Base-by-base conservation (phyloP, 1,140 invertebrate species). In the Bradysia coprophila region DNA sequence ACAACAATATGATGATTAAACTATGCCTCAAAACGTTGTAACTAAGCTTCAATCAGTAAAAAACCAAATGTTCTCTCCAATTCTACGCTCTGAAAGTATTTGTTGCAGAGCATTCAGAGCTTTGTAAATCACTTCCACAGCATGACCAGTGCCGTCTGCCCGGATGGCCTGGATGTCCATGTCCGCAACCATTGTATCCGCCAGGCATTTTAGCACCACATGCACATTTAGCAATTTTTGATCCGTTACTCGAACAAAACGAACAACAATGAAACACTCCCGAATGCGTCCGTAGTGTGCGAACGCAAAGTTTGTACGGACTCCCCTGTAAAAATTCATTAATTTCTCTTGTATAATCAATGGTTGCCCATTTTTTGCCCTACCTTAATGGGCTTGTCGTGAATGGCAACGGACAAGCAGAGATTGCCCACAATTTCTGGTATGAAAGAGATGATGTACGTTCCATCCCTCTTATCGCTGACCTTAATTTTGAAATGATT, bases 141-240 rank as follows among this genome's bases (percentile, higher is more conserved):
- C 81, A 85, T n/a, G 79, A 83, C 81, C 81, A 85, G 60, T 85
- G 80, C 31, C 76, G 63, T 42, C 71, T 58, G 31, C 80, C 78
- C 13, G 80, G 80, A 67, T 83, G 81, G 19, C 78, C 80, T 33
- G 66, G 61, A 54, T 84, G 80, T 16, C 79, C 81, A 63, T 85
- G 81, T 0, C 81, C 81, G 53, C 81, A 85, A 50, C 79, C 79
- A 55, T 67, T 72, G 49, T 83, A 84, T 16, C 79, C 80, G 39
- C 72, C 74, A 51, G 55, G 45, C 78, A 85, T 84, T 23, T 61
- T 67, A 20, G 75, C 75, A 9, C 69, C 72, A 50, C 81, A 84
- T 4, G 69, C 78, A 59, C 81, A 85, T 34, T 55, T 64, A 0
- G 71, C 70, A 48, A 70, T 71, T 46, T 78, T 74, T 45, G 63